Percentiles rank a stretch among this genome's conserved stretches.
Evolutionary conservation across 1,140 invertebrate species (phyloP).

Genomic region (Hycleus cichorii): DNA sequence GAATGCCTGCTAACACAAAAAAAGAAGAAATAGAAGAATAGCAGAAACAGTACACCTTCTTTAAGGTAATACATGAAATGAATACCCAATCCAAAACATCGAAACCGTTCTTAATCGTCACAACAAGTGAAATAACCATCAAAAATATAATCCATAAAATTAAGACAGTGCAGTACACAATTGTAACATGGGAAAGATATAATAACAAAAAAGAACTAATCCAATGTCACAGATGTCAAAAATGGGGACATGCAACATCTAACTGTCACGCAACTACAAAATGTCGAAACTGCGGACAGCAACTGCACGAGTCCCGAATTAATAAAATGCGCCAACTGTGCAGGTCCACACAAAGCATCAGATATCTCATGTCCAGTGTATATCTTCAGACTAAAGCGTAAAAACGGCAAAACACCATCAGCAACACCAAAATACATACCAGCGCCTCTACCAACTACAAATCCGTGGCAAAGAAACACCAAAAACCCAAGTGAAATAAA

Average conservation of each 20-base stretch:
- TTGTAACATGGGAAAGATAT: slow-evolving; percentile 24
- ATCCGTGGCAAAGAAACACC: background rate
- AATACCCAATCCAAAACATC: background rate
- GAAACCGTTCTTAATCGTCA: slow-evolving; percentile 2
- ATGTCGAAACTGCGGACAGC: slow-evolving; percentile 36
- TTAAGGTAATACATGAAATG: background rate
- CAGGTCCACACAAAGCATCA: slow-evolving; percentile 28
- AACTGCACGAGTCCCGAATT: slow-evolving; percentile 24
- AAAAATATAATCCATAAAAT: background rate
- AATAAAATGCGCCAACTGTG: slow-evolving; percentile 34
- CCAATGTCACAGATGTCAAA: slow-evolving; percentile 36
- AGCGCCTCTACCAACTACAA: background rate
- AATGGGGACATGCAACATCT: slow-evolving; percentile 33
- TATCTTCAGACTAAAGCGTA: background rate
- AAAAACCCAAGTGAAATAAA: background rate
- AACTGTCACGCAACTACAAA: slow-evolving; percentile 28
- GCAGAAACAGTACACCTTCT: background rate
- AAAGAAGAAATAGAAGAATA: background rate
- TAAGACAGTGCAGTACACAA: background rate
- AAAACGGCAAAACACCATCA: background rate
- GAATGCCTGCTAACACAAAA: background rate
- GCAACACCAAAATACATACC: background rate
- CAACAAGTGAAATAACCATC: background rate
- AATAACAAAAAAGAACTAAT: slow-evolving; percentile 22
- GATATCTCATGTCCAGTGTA: background rate